Evolutionary conservation across 2,797 vertebrate species (phyloP), one percentile per base, ranked within the genome.

Genomic region (Girardinus metallicus): DNA sequence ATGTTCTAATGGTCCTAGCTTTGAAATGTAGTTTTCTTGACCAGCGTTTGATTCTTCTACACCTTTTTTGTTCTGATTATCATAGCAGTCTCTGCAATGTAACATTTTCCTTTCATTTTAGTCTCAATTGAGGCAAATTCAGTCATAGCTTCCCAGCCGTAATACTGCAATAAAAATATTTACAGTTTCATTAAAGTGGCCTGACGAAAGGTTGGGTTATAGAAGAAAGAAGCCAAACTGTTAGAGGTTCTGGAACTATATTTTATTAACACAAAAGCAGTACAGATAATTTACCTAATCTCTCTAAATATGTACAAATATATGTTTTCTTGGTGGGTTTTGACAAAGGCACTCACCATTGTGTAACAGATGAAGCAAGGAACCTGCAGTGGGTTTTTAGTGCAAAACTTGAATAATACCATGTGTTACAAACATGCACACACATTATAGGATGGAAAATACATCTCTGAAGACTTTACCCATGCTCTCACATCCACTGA

Each of bases 321-420:
- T 44, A 71, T 29, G 7, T 72, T 84, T 85, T 82, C 74, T 85
- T 86, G 79, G 79, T 87, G 81, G 83, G 87, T 80, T 90, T 87
- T 87, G 82, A 93, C 88, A 93, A 95, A 95, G 94, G 93, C 94
- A 94, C 94, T 93, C 86, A 90, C 85, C 85, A 91, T 83, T 2
- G 83, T 92, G 80, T 87, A 86, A 88, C 85, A 91, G 86, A 87
- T 80, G 76, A 75, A 91, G 90, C 70, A 85, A 85, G 89, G 81
- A 93, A 91, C 82, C 87, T 87, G 82, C 86, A 78, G 82, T 90
- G 81, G 85, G 84, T 36, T 91, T 26, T 91, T 83, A 81, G 92
- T 94, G 90, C 91, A 94, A 93, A 89, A 77, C 86, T 34, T 87
- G 60, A 15, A 81, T 47, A 84, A 74, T 80, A 49, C 82, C 82